Base-by-base conservation (phyloP, 2,113 vertebrate genomes). In the Zingel zingel region DNA sequence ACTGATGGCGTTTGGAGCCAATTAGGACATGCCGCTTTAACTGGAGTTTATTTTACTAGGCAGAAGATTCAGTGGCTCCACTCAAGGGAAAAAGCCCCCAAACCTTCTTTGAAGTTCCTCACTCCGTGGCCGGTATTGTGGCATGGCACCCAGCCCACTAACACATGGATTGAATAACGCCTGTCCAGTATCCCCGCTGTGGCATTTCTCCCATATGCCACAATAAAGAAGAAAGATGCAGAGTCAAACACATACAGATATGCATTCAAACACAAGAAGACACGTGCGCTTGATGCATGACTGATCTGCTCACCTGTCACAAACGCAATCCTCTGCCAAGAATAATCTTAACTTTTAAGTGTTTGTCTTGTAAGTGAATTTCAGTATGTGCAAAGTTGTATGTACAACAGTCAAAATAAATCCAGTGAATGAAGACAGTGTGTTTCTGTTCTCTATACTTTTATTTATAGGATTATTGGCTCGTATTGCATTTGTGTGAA, bases 111-210 rank as follows among this genome's bases (percentile, higher is more conserved):
- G 91, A 93, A 92, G 91, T 91, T 74, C 57, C 53, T 61, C 75
- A 78, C 87, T 92, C 87, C n/a, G 73, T 93, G 89, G 89, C 88
- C 50, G 82, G 90, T 83, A 83, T 87, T 90, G 87, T 91, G 85
- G 85, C 78, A 69, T 89, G 87, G 91, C 88, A 84, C 48, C 56
- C 36, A 39, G 86, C 88, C 85, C 90, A 84, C 89, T 89, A 82
- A 92, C 91, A 90, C 69, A 86, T 27, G 89, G 91, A 79, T 76
- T 91, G 84, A 92, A 90, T 92, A 90, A 89, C 74, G 80, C 73
- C 76, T 66, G 82, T 73, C 87, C 83, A 71, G 70, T 76, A 73
- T 76, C 84, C 89, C 88, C 13, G 71, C 88, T 85, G 82, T 79
- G 87, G 64, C 69, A 72, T 90, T 92, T 73, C 79, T 75, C 66